Percentiles rank a stretch among this genome's conserved stretches.
Conservation (phyloP, 2,888 invertebrate species). For the Callinectes sapidus region DNA sequence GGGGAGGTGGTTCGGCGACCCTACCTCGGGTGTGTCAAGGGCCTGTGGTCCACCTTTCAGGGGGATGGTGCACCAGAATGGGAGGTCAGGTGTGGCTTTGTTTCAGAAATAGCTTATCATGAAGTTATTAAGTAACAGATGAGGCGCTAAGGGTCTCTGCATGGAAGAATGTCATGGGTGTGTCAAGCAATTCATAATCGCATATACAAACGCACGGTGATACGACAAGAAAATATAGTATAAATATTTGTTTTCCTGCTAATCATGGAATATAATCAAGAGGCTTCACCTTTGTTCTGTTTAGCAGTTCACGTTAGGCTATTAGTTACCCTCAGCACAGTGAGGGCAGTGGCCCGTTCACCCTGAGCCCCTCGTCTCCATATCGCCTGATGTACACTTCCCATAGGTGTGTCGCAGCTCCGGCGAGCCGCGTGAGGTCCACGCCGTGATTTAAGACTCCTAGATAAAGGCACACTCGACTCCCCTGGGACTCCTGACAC, state of each 20-base stretch:
- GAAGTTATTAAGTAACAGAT: not conserved
- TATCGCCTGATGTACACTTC: conserved; percentile 12
- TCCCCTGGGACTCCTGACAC: conserved; percentile 36
- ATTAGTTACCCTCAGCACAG: not conserved
- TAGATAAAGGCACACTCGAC: conserved; percentile 52
- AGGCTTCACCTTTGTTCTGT: not conserved
- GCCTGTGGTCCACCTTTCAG: not conserved
- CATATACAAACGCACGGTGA: not conserved
- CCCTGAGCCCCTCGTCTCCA: not conserved
- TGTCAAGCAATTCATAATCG: not conserved
- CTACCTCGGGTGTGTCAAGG: not conserved
- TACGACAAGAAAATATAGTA: not conserved
- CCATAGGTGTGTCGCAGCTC: conserved; percentile 45
- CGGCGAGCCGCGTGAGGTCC: conserved; percentile 43
- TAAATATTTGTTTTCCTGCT: not conserved
- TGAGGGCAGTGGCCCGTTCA: not conserved
- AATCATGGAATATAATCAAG: not conserved
- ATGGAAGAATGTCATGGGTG: not conserved
- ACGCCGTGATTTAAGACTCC: conserved; percentile 50
- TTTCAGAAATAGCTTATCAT: not conserved
- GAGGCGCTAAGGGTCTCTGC: not conserved
- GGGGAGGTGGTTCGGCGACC: not conserved
- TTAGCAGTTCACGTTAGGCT: not conserved
- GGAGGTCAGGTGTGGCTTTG: not conserved
- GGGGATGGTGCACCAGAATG: not conserved